phyloP scores from a whole-genome alignment of 2,113 vertebrate genomes.

The Anas platyrhynchos region DNA sequence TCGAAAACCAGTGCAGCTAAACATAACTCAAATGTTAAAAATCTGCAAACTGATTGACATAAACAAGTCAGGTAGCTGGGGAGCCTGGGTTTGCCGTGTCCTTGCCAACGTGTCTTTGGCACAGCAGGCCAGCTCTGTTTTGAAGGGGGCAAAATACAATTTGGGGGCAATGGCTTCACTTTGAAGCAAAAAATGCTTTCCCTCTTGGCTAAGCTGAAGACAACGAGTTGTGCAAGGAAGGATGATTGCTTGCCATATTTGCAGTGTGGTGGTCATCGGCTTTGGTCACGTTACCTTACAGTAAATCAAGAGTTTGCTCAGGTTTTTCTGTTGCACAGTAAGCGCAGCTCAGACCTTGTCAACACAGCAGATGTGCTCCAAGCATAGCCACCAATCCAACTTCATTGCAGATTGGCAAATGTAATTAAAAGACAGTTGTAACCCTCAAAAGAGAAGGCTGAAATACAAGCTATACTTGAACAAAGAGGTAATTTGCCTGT shows the following conservation, averaged over 20 bases:
- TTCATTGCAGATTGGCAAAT: conserved; percentile 7
- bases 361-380: background rate
- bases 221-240: background rate
- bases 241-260: background rate
- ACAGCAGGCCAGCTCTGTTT: background rate
- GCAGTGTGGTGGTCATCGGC: background rate
- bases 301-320: background rate
- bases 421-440: conserved; percentile 7
- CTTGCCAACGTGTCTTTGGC: background rate
- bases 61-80: background rate
- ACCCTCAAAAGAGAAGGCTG: background rate
- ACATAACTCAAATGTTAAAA: conserved; percentile 54
- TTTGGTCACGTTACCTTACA: background rate
- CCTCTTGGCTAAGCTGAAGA: background rate
- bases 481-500: background rate
- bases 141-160: background rate
- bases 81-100: background rate
- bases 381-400: background rate
- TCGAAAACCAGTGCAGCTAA: conserved; percentile 58
- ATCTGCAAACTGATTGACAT: conserved; percentile 5
- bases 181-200: background rate
- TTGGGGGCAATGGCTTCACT: background rate
- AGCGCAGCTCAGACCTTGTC: background rate
- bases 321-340: background rate
- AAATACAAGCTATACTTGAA: background rate